phyloP scores from a whole-genome alignment of 30 jellyfish, hydroid and myxozoan species.

The Catostylus mosaicus region DNA sequence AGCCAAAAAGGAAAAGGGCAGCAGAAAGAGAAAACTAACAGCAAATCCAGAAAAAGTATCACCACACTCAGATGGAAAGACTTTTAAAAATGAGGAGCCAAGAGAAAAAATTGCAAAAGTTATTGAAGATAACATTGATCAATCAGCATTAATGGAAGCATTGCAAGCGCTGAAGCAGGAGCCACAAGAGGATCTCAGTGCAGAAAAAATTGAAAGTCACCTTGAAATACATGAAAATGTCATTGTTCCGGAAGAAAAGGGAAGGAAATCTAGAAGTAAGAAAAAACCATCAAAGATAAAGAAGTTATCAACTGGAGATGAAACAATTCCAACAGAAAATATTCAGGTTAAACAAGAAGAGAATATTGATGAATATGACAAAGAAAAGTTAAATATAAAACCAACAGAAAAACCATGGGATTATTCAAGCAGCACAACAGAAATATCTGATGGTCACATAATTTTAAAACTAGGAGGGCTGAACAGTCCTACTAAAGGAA shows the following conservation, averaged over 20 bases:
- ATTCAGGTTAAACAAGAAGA: not conserved
- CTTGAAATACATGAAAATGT: not conserved
- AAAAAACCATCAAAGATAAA: constrained; percentile 29
- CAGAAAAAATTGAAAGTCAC: not conserved
- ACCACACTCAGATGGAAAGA: not conserved
- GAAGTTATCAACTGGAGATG: not conserved
- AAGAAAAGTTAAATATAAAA: not conserved
- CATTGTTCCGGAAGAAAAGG: not conserved
- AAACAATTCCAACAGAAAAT: not conserved
- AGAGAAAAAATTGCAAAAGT: constrained; percentile 10
- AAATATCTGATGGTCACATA: constrained; percentile 71
- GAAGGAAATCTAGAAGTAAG: constrained; percentile 33
- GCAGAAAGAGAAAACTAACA: constrained; percentile 23
- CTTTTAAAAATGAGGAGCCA: not conserved
- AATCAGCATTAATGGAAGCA: constrained; percentile 55
- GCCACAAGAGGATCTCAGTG: constrained; percentile 21
- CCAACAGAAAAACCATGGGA: constrained; percentile 4
- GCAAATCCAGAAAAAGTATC: not conserved
- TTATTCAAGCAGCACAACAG: constrained; percentile 48
- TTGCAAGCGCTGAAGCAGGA: constrained; percentile 59
- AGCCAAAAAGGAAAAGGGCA: constrained; percentile 15
- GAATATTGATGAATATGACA: not conserved
- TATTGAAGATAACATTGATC: constrained; percentile 41
- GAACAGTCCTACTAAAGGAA: constrained; percentile 42
- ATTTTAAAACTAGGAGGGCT: constrained; percentile 61